These are phyloP conservation scores for Clamator glandarius DNA, from an alignment of 2,797 vertebrate species.

Conservation along the genomic window DNA sequence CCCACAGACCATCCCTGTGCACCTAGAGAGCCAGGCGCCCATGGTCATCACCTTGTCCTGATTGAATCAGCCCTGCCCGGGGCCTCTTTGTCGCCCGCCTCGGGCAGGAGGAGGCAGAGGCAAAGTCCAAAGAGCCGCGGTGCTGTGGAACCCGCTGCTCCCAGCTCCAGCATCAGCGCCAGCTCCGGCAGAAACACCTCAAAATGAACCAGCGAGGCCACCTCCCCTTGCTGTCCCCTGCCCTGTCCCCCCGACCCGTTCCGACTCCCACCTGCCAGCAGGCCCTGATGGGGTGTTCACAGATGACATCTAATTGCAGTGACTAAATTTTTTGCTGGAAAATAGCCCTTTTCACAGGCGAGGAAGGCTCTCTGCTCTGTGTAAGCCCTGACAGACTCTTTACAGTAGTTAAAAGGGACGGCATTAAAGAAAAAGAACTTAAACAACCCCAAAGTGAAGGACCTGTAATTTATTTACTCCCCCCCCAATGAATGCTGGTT, in stretches of 20 bases:
- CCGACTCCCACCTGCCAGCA: rapidly evolving
- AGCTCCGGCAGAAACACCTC: rapidly evolving
- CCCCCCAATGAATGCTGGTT: slow-evolving; percentile 60
- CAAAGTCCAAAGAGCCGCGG: rapidly evolving
- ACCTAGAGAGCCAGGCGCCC: rapidly evolving
- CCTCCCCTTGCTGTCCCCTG: rapidly evolving
- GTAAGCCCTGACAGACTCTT: slow-evolving; percentile 34
- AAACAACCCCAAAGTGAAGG: slow-evolving; percentile 64
- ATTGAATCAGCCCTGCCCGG: rapidly evolving
- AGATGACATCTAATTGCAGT: neutral
- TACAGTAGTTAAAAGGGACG: slow-evolving; percentile 54
- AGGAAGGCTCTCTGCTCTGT: neutral
- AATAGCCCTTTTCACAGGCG: neutral
- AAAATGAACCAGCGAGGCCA: neutral
- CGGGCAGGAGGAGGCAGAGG: neutral
- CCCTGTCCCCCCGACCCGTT: rapidly evolving
- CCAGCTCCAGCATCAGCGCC: neutral
- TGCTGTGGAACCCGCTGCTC: rapidly evolving
- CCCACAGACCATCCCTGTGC: rapidly evolving
- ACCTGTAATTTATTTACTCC: slow-evolving; percentile 73
- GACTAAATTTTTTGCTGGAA: neutral
- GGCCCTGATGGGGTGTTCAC: rapidly evolving
- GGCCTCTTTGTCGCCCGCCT: rapidly evolving
- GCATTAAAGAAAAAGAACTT: slow-evolving; percentile 55
- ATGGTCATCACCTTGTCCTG: rapidly evolving